Evolutionary conservation across 1,140 invertebrate genomes (phyloP).

Genomic region (Saccostrea cuccullata): DNA sequence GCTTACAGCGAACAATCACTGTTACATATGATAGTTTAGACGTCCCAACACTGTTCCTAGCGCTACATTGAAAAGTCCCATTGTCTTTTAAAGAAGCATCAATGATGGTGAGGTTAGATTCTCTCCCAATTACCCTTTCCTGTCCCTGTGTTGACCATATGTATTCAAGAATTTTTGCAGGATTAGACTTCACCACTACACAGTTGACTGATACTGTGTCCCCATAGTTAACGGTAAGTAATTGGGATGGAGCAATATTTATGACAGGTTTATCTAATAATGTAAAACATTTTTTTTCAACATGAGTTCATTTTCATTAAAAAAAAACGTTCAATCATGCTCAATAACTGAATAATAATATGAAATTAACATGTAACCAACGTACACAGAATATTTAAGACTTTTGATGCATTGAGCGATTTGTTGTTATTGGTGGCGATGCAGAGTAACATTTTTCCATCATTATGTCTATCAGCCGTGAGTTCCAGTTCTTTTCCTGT

Average conservation of each 20-base stretch:
- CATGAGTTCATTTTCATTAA: neutral
- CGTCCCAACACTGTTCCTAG: neutral
- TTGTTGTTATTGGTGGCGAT: neutral
- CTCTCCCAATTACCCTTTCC: neutral
- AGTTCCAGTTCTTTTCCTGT: neutral
- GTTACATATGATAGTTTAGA: neutral
- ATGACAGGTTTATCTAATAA: too few species aligned
- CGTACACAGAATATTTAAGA: neutral
- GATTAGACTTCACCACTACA: neutral
- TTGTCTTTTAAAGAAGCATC: neutral
- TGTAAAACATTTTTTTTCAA: too few species aligned
- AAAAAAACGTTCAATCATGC: neutral
- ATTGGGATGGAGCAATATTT: neutral
- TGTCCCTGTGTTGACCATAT: neutral
- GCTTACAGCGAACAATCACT: neutral
- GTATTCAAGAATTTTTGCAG: constrained; percentile 11
- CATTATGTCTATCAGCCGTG: neutral
- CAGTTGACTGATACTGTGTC: neutral
- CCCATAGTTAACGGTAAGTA: neutral
- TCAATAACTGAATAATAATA: too few species aligned
- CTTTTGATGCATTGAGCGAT: neutral
- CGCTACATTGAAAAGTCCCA: neutral
- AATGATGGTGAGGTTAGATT: neutral
- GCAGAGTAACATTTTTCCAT: neutral
- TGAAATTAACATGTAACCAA: neutral